Conservation (phyloP, 2,888 invertebrate genomes). For the Hyppa rectilinea region DNA sequence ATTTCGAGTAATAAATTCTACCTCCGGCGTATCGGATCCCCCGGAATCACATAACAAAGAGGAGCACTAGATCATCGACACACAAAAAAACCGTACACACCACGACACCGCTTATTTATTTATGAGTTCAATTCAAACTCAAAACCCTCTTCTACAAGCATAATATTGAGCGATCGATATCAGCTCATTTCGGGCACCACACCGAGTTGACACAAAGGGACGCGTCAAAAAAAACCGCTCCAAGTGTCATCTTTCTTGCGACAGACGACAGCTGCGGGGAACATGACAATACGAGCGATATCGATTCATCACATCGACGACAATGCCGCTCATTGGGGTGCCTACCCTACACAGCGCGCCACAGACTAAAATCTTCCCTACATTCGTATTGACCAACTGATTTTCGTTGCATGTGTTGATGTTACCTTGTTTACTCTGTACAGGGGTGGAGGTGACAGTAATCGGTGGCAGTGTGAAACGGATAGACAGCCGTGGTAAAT, state of each 20-base stretch:
- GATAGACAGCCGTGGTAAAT: conserved; percentile 86
- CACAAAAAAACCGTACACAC: conserved; percentile 83
- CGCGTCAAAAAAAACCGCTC: conserved; percentile 85
- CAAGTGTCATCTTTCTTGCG: conserved; percentile 87
- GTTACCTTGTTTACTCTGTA: conserved; percentile 65
- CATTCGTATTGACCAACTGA: conserved; percentile 65
- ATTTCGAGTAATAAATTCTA: conserved; percentile 77
- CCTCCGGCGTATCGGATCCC: conserved; percentile 79
- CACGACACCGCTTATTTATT: conserved; percentile 89
- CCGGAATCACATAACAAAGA: conserved; percentile 82
- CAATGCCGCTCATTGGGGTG: conserved; percentile 82
- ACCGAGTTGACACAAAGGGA: conserved; percentile 83
- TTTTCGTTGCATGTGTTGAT: conserved; percentile 33
- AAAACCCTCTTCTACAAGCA: conserved; percentile 82
- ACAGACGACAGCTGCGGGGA: conserved; percentile 88
- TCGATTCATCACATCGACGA: conserved; percentile 87
- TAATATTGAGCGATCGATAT: conserved; percentile 89
- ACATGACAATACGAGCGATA: conserved; percentile 83
- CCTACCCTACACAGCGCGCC: conserved; percentile 76
- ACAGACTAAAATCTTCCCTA: conserved; percentile 70
- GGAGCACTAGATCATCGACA: conserved; percentile 83
- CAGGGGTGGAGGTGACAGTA: conserved; percentile 74
- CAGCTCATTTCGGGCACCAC: conserved; percentile 85
- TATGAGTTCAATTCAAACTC: conserved; percentile 88
- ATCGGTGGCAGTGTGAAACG: conserved; percentile 75